Percentiles rank a stretch among this genome's conserved stretches.
phyloP scores from a whole-genome alignment of 2,888 invertebrate genomes.

The Hesperia comma region DNA sequence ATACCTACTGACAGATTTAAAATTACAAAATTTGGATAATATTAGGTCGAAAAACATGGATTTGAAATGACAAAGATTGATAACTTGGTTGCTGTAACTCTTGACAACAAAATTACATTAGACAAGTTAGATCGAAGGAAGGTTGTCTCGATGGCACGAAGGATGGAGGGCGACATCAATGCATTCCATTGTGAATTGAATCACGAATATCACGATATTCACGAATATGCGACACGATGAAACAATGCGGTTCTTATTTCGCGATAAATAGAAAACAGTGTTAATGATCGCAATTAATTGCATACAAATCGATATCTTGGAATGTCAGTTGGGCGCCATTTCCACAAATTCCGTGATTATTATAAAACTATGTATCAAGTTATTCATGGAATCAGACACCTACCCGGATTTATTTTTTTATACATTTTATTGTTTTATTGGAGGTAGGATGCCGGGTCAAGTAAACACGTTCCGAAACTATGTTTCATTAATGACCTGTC shows the following conservation, averaged over 20 bases:
- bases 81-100: neutral
- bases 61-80: too few species aligned
- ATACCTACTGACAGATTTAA: too few species aligned
- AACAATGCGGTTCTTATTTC: conserved; percentile 44
- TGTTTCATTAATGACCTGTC: too few species aligned
- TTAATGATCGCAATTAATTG: conserved; percentile 14
- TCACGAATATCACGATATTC: conserved; percentile 12
- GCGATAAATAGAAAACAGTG: neutral
- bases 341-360: conserved; percentile 11
- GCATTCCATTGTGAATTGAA: conserved; percentile 49
- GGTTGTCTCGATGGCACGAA: conserved; percentile 31
- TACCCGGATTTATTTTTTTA: conserved; percentile 7
- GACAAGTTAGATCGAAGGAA: conserved; percentile 32
- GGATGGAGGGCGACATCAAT: conserved; percentile 39
- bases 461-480: too few species aligned
- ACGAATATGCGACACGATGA: conserved; percentile 46
- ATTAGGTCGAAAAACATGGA: too few species aligned
- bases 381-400: conserved; percentile 12
- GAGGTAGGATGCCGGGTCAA: neutral
- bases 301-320: conserved; percentile 19
- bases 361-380: neutral
- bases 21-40: too few species aligned
- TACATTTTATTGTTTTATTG: neutral
- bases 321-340: conserved; percentile 15
- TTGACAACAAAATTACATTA: conserved; percentile 27